Percentiles rank a stretch among this genome's conserved stretches.
These are phyloP conservation scores for Hydractinia symbiolongicarpus DNA, from an alignment of 30 jellyfish, hydroid and myxozoan genomes.

Conservation along the genomic window DNA sequence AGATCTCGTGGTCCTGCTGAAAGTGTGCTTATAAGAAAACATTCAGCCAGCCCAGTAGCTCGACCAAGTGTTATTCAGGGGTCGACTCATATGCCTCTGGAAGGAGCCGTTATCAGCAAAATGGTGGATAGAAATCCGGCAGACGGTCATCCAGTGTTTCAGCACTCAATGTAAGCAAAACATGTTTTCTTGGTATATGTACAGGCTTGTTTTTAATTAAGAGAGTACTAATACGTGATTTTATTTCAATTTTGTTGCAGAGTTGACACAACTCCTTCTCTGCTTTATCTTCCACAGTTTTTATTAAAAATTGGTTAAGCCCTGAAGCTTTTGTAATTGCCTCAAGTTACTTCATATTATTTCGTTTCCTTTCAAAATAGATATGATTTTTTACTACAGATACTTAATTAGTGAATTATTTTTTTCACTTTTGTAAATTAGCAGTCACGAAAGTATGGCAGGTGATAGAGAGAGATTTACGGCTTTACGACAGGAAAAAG, in stretches of 20 bases:
- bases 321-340: too few relatives aligned
- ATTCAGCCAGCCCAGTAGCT: conserved; percentile 33
- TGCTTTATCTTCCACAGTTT: too few relatives aligned
- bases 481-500: not conserved
- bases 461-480: not conserved
- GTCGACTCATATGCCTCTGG: conserved; percentile 17
- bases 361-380: too few relatives aligned
- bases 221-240: too few relatives aligned
- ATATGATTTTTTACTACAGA: too few relatives aligned
- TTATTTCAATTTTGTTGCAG: too few relatives aligned
- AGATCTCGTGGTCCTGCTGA: conserved; percentile 67
- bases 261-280: too few relatives aligned
- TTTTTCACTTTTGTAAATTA: too few relatives aligned
- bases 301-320: too few relatives aligned
- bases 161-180: conserved; percentile 5
- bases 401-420: too few relatives aligned
- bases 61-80: conserved; percentile 95
- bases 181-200: not conserved
- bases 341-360: too few relatives aligned
- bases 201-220: too few relatives aligned
- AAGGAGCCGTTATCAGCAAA: not conserved
- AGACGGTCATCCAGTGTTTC: conserved; percentile 9
- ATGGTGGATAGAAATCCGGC: not conserved
- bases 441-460: not conserved
- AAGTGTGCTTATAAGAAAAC: conserved; percentile 4